Evolutionary conservation across 2,888 invertebrate genomes (phyloP).

Genomic region (Drosophila maculinotata): DNA sequence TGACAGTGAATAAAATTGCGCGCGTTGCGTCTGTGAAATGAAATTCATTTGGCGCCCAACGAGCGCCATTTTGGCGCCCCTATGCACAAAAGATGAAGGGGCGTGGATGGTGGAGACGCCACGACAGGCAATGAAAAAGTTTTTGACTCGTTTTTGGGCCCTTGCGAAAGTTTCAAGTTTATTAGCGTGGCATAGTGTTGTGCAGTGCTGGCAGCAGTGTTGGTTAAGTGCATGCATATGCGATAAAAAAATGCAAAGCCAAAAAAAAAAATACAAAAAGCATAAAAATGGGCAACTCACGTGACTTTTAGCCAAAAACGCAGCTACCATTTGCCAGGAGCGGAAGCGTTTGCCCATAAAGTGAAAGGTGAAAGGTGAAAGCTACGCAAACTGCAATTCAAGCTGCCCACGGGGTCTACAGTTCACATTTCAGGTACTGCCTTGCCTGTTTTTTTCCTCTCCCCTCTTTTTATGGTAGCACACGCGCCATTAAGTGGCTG

Average conservation of each 20-base stretch:
- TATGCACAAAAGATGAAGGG: background rate
- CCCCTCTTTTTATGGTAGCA: slow-evolving; percentile 21
- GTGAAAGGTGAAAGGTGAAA: slow-evolving; percentile 54
- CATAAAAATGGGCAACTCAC: slow-evolving; percentile 1
- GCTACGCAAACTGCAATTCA: slow-evolving; percentile 59
- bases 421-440: slow-evolving; percentile 15
- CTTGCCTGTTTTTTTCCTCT: slow-evolving; percentile 36
- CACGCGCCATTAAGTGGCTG: slow-evolving; percentile 42
- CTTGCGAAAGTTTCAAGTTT: slow-evolving; percentile 69
- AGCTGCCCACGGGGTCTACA: slow-evolving; percentile 32
- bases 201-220: slow-evolving; percentile 49
- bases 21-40: slow-evolving; percentile 74
- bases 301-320: slow-evolving; percentile 12
- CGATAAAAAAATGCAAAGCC: slow-evolving; percentile 6
- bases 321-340: slow-evolving; percentile 36
- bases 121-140: slow-evolving; percentile 65
- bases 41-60: slow-evolving; percentile 79
- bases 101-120: too few relatives aligned
- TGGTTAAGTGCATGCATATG: slow-evolving; percentile 47
- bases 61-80: slow-evolving; percentile 64
- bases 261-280: slow-evolving; percentile 9
- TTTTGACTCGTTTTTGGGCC: slow-evolving; percentile 45
- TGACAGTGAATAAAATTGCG: slow-evolving; percentile 78
- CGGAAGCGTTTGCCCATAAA: slow-evolving; percentile 39
- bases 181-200: slow-evolving; percentile 56